Evolutionary conservation across 2,888 invertebrate genomes (phyloP), one percentile per base, ranked within the genome.

Genomic region (Caenorhabditis sp.): DNA sequence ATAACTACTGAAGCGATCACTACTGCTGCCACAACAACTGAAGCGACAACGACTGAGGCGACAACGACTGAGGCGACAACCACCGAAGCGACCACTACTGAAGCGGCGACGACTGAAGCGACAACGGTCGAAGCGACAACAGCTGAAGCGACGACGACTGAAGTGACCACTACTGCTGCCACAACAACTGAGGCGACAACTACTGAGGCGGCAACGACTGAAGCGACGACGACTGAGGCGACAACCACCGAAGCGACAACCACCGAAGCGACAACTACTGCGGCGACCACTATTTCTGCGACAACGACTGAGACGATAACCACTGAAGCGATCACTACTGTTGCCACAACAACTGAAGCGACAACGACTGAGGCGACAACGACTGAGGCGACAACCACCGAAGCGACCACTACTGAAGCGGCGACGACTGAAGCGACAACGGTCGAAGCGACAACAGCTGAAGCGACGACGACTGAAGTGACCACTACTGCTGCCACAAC

Each of bases 231-330:
- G 31, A 10, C 10, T 10, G 5, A 31, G 10, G 4, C 31, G 31
- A 31, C 31, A 6, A 31, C 31, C 10, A 4, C 17, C 14, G 10
- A 17, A 43, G 17, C 43, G 14, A 43, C 43, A 12, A 12, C 43
- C 43, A 17, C 12, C 14, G 12, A 17, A 43, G 17, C 14, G 12
- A 27, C 51, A 21, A 26, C 61, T 4, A 31, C 17, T 19, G 43
- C 49, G 23, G 49, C 59, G 24, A 26, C 57, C 10, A 26, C 57
- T 26, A n/a, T n/a, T n/a, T n/a, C n/a, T n/a, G n/a, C 49, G 23
- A 59, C 59, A 49, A 26, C 57, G 10, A 26, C 57, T 26, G 57
- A 57, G 23, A n/a, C 24, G 3, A 19, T 27, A 57, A 26, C 57
- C 1, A 26, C 57, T 4, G 55, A 55, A 55, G 55, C 4, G 19